These are phyloP conservation scores for Epizoanthus illoricatus DNA, from an alignment of 92 coral and sea anemone genomes.

Conservation along the genomic window DNA sequence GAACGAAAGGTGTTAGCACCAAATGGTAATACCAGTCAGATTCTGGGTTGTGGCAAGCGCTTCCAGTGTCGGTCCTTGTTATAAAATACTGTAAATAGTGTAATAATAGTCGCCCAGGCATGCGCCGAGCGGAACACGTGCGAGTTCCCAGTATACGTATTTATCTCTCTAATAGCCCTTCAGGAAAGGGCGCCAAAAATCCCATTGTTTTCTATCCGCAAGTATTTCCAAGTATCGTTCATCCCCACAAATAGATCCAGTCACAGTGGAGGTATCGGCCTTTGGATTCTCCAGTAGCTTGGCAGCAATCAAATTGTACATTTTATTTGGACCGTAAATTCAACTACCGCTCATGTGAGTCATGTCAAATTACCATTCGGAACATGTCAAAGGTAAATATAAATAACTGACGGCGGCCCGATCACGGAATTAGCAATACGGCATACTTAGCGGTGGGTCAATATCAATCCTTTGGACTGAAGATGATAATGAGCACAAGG, in stretches of 20 bases:
- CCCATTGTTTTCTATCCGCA: background rate
- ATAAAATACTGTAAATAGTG: conserved; percentile 20
- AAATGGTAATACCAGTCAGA: background rate
- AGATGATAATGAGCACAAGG: background rate
- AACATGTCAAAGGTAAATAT: conserved; percentile 26
- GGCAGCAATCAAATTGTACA: background rate
- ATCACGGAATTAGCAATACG: conserved; percentile 36
- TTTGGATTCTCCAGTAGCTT: background rate
- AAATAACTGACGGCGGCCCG: conserved; percentile 19
- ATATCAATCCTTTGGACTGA: background rate
- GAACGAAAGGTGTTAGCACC: background rate
- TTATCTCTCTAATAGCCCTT: background rate
- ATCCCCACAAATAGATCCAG: background rate
- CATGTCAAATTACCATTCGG: conserved; percentile 25
- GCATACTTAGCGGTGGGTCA: no score
- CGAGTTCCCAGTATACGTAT: conserved; percentile 13
- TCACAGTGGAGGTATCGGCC: no score
- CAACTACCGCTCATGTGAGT: background rate
- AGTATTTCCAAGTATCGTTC: background rate
- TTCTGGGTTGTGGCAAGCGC: background rate
- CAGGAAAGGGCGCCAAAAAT: conserved; percentile 10
- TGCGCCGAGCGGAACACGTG: conserved; percentile 45
- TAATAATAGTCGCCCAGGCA: conserved; percentile 42
- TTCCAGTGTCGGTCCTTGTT: conserved; percentile 17
- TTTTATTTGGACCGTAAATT: background rate